These are phyloP conservation scores for Hyposoter didymator DNA, from an alignment of 2,888 invertebrate genomes.

Conservation along the genomic window DNA sequence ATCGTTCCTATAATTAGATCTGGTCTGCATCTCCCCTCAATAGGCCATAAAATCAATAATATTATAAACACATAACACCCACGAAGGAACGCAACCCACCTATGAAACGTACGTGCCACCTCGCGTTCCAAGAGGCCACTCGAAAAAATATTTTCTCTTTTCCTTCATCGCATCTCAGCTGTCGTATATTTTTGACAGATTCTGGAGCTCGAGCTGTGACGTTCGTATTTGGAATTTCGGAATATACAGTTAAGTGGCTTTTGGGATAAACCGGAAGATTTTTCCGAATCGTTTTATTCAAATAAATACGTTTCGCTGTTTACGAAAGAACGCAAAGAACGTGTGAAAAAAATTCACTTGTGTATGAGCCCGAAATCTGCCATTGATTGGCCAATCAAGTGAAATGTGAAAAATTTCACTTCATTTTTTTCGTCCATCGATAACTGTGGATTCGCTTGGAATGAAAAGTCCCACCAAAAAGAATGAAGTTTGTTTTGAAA, in stretches of 20 bases:
- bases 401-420: background rate
- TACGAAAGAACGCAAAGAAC: background rate
- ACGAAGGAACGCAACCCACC: slow-evolving; percentile 38
- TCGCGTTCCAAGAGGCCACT: background rate
- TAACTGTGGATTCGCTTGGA: background rate
- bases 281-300: background rate
- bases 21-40: slow-evolving; percentile 39
- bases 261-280: background rate
- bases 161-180: background rate
- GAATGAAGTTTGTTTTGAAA: background rate
- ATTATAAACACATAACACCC: slow-evolving; percentile 57
- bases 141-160: background rate
- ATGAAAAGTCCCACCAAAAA: background rate
- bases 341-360: background rate
- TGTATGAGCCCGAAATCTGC: background rate
- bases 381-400: background rate
- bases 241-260: background rate
- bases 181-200: background rate
- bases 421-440: background rate
- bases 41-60: slow-evolving; percentile 49
- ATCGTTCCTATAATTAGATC: slow-evolving; percentile 25
- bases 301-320: background rate
- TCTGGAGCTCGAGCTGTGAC: background rate
- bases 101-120: background rate
- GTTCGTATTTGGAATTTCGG: background rate